A percentile compares a stretch with the other conserved stretches of the same genome.
phyloP scores from a whole-genome alignment of 2,888 invertebrate species.

The Eupelmus urozonus region DNA sequence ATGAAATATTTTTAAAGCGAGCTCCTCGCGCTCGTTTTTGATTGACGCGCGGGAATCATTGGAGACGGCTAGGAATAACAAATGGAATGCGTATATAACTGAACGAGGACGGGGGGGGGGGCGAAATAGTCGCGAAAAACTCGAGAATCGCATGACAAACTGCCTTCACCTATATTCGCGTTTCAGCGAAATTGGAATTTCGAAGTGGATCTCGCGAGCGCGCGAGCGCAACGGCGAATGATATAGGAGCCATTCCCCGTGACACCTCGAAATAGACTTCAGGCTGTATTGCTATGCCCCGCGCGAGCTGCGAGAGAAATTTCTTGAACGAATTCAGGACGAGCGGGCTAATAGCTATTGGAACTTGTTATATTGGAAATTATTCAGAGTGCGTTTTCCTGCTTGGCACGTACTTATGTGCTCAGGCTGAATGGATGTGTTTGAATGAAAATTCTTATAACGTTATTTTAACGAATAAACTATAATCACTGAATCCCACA shows the following conservation, averaged over 20 bases:
- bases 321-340: slow-evolving; percentile 62
- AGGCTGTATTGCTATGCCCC: slow-evolving; percentile 67
- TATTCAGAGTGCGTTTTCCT: slow-evolving; percentile 55
- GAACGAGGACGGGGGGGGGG: background rate
- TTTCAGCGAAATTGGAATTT: slow-evolving; percentile 71
- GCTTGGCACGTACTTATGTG: background rate
- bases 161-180: slow-evolving; percentile 58
- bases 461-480: no score
- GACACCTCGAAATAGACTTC: slow-evolving; percentile 74
- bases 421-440: no score
- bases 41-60: no score
- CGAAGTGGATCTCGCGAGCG: slow-evolving; percentile 68
- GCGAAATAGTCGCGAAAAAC: slow-evolving; percentile 36
- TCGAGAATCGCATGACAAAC: slow-evolving; percentile 55
- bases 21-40: no score
- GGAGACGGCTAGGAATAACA: background rate
- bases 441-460: no score
- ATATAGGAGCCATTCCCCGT: slow-evolving; percentile 72
- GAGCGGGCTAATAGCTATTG: slow-evolving; percentile 53
- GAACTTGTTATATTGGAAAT: slow-evolving; percentile 65
- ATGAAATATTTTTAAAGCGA: no score
- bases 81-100: background rate
- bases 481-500: no score
- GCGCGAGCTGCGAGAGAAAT: slow-evolving; percentile 62
- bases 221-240: slow-evolving; percentile 67